These are phyloP conservation scores for Clitarchus hookeri DNA, from an alignment of 2,888 invertebrate genomes.

Conservation along the genomic window DNA sequence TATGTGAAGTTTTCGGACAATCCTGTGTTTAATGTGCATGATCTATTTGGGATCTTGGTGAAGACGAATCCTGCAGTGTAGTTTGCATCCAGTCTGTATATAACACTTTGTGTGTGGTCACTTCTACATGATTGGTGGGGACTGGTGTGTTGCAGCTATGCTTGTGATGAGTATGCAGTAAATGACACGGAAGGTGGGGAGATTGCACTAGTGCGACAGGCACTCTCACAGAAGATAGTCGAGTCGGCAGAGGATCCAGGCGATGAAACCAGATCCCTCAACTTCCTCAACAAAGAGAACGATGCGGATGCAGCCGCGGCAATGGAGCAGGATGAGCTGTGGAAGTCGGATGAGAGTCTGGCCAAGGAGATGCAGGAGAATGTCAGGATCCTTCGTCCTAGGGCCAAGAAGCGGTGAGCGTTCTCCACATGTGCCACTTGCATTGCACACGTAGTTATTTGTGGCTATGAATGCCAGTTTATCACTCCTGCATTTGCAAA, in stretches of 20 bases:
- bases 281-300: conserved; percentile 45
- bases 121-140: background rate
- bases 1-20: too few species aligned
- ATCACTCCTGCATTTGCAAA: too few species aligned
- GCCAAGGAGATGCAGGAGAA: conserved; percentile 42
- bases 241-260: background rate
- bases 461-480: too few species aligned
- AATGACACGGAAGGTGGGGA: conserved; percentile 66
- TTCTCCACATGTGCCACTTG: background rate
- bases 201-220: conserved; percentile 62
- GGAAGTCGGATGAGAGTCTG: conserved; percentile 38
- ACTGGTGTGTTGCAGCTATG: conserved; percentile 60
- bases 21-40: too few species aligned
- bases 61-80: too few species aligned
- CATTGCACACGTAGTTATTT: background rate
- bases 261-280: background rate
- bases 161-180: conserved; percentile 78
- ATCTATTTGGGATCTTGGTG: too few species aligned
- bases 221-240: conserved; percentile 15
- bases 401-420: conserved; percentile 61
- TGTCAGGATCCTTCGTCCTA: conserved; percentile 62
- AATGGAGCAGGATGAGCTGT: conserved; percentile 36
- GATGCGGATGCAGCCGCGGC: conserved; percentile 46
- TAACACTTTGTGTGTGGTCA: too few species aligned
- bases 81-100: too few species aligned